Evolutionary conservation across 2,888 invertebrate species (phyloP).

Genomic region (Baronia brevicornis): DNA sequence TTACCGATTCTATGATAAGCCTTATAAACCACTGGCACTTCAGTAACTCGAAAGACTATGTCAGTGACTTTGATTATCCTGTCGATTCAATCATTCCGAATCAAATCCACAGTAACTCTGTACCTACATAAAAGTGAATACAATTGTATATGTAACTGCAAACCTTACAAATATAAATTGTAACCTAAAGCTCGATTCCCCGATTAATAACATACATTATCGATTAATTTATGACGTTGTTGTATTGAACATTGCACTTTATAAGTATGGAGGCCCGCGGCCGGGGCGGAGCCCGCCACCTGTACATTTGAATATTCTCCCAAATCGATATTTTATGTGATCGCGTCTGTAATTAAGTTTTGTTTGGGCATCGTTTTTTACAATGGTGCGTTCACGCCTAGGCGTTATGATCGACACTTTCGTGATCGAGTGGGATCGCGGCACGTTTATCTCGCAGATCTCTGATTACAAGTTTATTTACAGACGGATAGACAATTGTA

Average conservation of each 20-base stretch:
- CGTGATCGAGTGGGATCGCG: slow-evolving; percentile 11
- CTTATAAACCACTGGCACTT: too few relatives aligned
- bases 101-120: too few relatives aligned
- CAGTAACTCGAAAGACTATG: too few relatives aligned
- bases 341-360: slow-evolving; percentile 64
- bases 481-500: too few relatives aligned
- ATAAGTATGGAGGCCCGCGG: slow-evolving; percentile 55
- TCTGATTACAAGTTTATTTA: too few relatives aligned
- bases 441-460: too few relatives aligned
- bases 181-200: slow-evolving; percentile 23
- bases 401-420: slow-evolving; percentile 52
- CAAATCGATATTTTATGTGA: slow-evolving; percentile 70
- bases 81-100: too few relatives aligned
- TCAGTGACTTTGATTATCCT: too few relatives aligned
- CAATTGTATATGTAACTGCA: too few relatives aligned
- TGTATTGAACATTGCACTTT: slow-evolving; percentile 29
- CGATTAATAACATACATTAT: slow-evolving; percentile 32
- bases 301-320: slow-evolving; percentile 58
- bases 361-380: slow-evolving; percentile 47
- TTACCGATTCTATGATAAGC: too few relatives aligned
- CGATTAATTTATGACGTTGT: slow-evolving; percentile 44
- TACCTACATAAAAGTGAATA: too few relatives aligned
- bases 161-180: slow-evolving; percentile 9
- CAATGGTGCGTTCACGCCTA: slow-evolving; percentile 51
- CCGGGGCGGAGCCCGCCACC: slow-evolving; percentile 59